Percentiles rank a stretch among this genome's conserved stretches.
phyloP scores from a whole-genome alignment of 92 coral and sea anemone genomes.

The Galaxea fascicularis region DNA sequence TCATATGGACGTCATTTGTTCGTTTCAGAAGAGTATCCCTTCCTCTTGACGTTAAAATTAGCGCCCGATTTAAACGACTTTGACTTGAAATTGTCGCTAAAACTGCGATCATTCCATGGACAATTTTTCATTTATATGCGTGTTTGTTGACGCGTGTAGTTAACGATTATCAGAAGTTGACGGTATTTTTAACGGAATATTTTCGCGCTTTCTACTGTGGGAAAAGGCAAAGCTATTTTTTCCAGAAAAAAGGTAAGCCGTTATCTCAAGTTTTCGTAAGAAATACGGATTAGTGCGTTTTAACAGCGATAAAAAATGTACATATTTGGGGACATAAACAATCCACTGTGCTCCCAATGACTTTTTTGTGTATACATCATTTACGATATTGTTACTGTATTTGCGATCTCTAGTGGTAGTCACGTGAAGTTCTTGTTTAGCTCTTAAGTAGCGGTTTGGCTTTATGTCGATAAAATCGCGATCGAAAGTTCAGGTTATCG shows the following conservation, averaged over 20 bases:
- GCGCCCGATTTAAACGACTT: background rate
- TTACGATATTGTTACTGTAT: slow-evolving; percentile 22
- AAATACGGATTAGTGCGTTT: slow-evolving; percentile 3
- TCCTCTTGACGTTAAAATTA: background rate
- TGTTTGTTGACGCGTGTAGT: background rate
- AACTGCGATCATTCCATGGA: background rate
- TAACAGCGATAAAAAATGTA: background rate
- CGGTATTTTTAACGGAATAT: background rate
- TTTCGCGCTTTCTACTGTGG: background rate
- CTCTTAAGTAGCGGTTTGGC: background rate
- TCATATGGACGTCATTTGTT: background rate
- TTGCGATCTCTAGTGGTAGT: background rate
- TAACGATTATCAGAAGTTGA: background rate
- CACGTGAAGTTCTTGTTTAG: background rate
- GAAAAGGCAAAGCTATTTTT: background rate
- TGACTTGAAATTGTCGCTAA: background rate
- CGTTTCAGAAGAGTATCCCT: background rate
- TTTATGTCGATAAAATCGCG: background rate
- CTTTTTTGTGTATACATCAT: slow-evolving; percentile 21
- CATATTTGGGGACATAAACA: slow-evolving; percentile 43
- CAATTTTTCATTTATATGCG: background rate
- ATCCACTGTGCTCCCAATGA: slow-evolving; percentile 17
- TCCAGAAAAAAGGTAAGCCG: slow-evolving; percentile 6
- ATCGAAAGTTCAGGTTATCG: background rate
- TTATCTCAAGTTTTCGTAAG: background rate